Percentiles rank a stretch among this genome's conserved stretches.
Evolutionary conservation across 2,888 invertebrate species (phyloP).

Genomic region (Dione vanillae): DNA sequence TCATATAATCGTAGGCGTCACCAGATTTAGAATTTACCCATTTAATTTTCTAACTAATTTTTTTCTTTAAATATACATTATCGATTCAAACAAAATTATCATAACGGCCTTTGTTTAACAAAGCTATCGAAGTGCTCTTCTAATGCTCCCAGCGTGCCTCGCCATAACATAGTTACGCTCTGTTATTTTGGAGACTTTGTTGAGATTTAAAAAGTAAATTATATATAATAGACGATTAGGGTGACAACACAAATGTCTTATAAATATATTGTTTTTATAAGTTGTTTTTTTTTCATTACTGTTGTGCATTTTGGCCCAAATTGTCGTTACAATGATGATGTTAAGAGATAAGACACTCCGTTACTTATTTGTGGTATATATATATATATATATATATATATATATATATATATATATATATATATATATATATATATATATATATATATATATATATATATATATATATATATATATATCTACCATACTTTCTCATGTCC

Average conservation of each 20-base stretch:
- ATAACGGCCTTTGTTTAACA: slow-evolving; percentile 57
- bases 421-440: too few species aligned
- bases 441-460: too few species aligned
- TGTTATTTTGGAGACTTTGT: slow-evolving; percentile 23
- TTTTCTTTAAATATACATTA: slow-evolving; percentile 27
- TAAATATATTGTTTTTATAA: too few species aligned
- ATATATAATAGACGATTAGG: neutral
- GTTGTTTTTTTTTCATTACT: too few species aligned
- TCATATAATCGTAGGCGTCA: neutral
- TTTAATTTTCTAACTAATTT: slow-evolving; percentile 13
- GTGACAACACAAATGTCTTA: neutral
- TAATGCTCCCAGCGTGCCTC: slow-evolving; percentile 60
- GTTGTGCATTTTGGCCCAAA: too few species aligned
- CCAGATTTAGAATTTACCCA: slow-evolving; percentile 9
- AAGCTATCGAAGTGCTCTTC: slow-evolving; percentile 55
- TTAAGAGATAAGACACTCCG: too few species aligned
- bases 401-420: too few species aligned
- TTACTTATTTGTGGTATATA: too few species aligned
- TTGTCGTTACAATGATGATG: too few species aligned
- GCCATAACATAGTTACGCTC: slow-evolving; percentile 37
- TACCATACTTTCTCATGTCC: neutral
- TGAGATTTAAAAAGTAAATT: slow-evolving; percentile 20
- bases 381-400: too few species aligned
- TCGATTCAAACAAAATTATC: slow-evolving; percentile 49
- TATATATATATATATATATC: too few species aligned